Conservation (phyloP, 2,113 vertebrate genomes). For the Boleophthalmus pectinirostris region DNA sequence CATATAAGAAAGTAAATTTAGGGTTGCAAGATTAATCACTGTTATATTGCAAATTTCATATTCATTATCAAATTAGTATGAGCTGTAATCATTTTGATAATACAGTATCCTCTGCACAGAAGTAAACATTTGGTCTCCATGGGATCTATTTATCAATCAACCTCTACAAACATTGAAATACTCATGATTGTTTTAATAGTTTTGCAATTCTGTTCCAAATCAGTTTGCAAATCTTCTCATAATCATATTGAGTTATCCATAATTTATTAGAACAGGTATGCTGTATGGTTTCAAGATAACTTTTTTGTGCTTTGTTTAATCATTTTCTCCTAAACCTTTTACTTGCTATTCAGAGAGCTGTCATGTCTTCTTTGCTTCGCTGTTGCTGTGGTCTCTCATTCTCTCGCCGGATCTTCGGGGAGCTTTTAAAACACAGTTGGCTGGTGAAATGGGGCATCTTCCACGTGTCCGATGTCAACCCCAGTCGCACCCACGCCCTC, state of each 20-base stretch:
- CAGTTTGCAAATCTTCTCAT: background rate
- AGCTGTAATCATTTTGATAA: no score
- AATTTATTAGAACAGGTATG: background rate
- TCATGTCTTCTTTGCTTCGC: slow-evolving; percentile 32
- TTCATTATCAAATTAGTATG: no score
- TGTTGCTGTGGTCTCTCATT: slow-evolving; percentile 56
- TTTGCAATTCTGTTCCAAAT: background rate
- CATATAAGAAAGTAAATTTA: no score
- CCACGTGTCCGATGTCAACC: slow-evolving; percentile 37
- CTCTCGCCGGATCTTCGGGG: slow-evolving; percentile 37
- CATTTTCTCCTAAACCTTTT: slow-evolving; percentile 38
- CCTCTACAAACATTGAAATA: background rate
- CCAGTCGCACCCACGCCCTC: slow-evolving; percentile 18
- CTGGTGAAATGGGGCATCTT: slow-evolving; percentile 25
- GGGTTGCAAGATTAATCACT: no score
- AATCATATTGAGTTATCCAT: background rate
- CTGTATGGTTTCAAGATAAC: background rate
- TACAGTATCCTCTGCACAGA: no score
- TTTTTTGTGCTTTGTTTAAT: slow-evolving; percentile 27
- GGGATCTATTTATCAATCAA: background rate
- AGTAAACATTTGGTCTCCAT: no score
- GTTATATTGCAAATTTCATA: no score
- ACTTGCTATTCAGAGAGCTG: slow-evolving; percentile 27
- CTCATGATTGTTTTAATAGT: background rate
- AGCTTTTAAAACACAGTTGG: slow-evolving; percentile 35